Conservation (phyloP, 2,888 invertebrate genomes). For the Harpalus rubripes region DNA sequence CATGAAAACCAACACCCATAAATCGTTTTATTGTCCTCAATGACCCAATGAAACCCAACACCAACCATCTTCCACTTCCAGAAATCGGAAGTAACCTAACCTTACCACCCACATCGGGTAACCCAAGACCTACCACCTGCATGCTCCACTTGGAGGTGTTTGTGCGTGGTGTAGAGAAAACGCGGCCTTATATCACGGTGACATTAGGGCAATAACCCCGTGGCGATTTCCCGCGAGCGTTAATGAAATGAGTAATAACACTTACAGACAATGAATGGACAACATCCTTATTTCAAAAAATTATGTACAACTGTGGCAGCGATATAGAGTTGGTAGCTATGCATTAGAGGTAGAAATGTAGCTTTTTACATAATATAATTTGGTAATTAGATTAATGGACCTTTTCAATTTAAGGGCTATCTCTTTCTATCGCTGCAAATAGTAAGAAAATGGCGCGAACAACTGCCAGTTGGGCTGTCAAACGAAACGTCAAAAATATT, state of each 20-base stretch:
- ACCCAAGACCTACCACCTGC: conserved; percentile 27
- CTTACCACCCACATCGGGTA: conserved; percentile 40
- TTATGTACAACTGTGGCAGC: conserved; percentile 67
- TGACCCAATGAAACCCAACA: neutral
- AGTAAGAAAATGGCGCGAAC: no score
- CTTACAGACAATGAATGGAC: conserved; percentile 70
- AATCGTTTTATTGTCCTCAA: neutral
- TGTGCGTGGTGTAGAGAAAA: conserved; percentile 38
- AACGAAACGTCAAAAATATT: no score
- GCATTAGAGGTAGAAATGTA: conserved; percentile 1
- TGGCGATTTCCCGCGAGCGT: conserved; percentile 55
- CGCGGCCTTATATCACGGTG: conserved; percentile 46
- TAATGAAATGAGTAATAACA: conserved; percentile 68
- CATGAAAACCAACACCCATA: conserved; percentile 26
- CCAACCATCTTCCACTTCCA: neutral
- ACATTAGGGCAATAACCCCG: conserved; percentile 63
- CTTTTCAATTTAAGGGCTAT: no score
- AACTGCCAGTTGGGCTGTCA: no score
- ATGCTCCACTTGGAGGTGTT: conserved; percentile 29
- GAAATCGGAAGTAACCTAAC: conserved; percentile 35
- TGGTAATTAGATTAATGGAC: conserved; percentile 2
- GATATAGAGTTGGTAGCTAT: conserved; percentile 9
- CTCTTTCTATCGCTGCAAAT: no score
- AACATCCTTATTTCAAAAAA: conserved; percentile 70
- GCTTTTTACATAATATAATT: neutral